phyloP scores from a whole-genome alignment of 2,888 invertebrate species.

The Drosophila mayaguana region DNA sequence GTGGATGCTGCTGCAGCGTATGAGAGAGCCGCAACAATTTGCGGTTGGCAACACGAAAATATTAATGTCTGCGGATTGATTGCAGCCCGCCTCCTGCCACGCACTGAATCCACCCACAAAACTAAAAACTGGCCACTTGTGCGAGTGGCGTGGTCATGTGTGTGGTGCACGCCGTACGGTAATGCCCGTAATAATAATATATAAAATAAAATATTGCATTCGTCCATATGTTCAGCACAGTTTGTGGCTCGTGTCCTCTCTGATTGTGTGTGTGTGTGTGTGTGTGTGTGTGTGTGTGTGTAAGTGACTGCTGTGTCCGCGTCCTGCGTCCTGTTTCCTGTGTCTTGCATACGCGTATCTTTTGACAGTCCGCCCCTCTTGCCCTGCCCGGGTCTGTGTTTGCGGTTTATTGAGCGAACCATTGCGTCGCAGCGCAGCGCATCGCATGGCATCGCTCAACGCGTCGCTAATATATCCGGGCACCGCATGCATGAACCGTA shows the following conservation, averaged over 20 bases:
- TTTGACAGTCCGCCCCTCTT: conserved; percentile 27
- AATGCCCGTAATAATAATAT: conserved; percentile 59
- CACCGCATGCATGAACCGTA: conserved; percentile 54
- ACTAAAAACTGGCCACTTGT: conserved; percentile 71
- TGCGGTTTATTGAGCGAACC: conserved; percentile 70
- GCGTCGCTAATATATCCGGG: conserved; percentile 75
- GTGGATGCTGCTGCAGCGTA: conserved; percentile 42
- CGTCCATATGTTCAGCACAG: conserved; percentile 56
- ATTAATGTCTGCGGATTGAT: conserved; percentile 80
- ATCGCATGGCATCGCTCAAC: conserved; percentile 43
- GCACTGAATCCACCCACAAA: conserved; percentile 43
- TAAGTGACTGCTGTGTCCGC: neutral
- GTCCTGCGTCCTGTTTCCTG: conserved; percentile 15
- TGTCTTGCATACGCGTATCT: conserved; percentile 51
- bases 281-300: too few relatives aligned
- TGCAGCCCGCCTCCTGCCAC: conserved; percentile 44
- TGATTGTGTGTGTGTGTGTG: too few relatives aligned
- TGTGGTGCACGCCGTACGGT: conserved; percentile 34
- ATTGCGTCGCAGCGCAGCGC: conserved; percentile 9
- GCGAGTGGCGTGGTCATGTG: conserved; percentile 30
- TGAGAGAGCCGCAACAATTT: conserved; percentile 76
- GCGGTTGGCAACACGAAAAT: conserved; percentile 79
- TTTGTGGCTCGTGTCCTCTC: conserved; percentile 22
- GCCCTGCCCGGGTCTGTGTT: conserved; percentile 38
- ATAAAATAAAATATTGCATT: conserved; percentile 76